These are phyloP conservation scores for Laticauda laticaudata DNA, from an alignment of 2,113 vertebrate species.

Conservation along the genomic window DNA sequence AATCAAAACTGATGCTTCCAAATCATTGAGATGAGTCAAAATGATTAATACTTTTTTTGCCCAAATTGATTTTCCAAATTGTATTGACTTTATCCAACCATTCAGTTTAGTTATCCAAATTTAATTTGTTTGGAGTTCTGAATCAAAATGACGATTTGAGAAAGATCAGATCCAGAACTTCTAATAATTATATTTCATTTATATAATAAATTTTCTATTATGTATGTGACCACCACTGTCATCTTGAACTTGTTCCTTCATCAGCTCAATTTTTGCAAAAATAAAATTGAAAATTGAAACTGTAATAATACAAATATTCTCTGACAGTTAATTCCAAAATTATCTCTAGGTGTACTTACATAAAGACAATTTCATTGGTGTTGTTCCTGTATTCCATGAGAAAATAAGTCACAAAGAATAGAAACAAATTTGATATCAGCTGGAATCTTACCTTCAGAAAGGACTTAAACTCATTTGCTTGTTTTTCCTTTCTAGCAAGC, in stretches of 20 bases:
- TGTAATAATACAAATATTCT: not conserved
- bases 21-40: not conserved
- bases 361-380: not conserved
- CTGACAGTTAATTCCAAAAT: not conserved
- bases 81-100: not conserved
- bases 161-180: not conserved
- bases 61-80: not conserved
- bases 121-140: not conserved
- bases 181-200: not conserved
- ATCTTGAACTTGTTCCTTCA: not conserved
- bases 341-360: not conserved
- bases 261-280: not conserved
- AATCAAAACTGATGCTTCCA: not conserved
- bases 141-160: not conserved
- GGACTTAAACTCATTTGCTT: not conserved
- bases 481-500: not conserved
- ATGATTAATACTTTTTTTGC: not conserved
- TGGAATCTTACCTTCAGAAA: not conserved
- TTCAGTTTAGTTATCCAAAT: not conserved
- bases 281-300: too few relatives aligned
- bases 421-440: not conserved
- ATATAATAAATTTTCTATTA: not conserved
- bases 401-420: not conserved
- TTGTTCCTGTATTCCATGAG: not conserved
- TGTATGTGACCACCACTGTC: not conserved